Evolutionary conservation across 2,888 invertebrate species (phyloP).

Genomic region (Notocelia uddmanniana): DNA sequence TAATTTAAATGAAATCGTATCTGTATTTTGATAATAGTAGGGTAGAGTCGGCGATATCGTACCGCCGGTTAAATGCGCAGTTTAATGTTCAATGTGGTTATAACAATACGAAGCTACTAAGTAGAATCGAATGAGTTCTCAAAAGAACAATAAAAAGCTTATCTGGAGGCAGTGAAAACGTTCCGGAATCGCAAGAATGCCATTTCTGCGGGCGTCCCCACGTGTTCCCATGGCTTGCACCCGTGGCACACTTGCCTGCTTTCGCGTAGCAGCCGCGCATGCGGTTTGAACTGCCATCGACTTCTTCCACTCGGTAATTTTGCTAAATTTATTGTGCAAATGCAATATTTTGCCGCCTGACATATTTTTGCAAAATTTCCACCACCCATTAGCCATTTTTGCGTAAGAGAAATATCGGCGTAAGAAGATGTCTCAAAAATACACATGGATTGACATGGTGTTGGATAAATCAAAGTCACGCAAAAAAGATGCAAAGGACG

Average conservation of each 20-base stretch:
- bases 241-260: slow-evolving; percentile 46
- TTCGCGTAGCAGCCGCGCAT: slow-evolving; percentile 20
- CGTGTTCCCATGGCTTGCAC: slow-evolving; percentile 47
- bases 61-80: too few species aligned
- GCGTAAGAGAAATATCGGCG: too few species aligned
- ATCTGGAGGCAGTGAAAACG: slow-evolving; percentile 33
- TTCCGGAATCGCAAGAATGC: slow-evolving; percentile 42
- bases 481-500: too few species aligned
- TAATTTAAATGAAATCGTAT: not conserved
- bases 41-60: too few species aligned
- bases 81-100: not conserved
- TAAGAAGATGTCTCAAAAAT: too few species aligned
- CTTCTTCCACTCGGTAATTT: not conserved
- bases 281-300: slow-evolving; percentile 19
- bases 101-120: not conserved
- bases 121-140: not conserved
- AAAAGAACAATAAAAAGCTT: slow-evolving; percentile 20
- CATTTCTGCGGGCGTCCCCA: slow-evolving; percentile 23
- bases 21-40: slow-evolving; percentile 2
- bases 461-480: too few species aligned
- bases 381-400: too few species aligned
- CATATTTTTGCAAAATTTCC: too few species aligned
- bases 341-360: too few species aligned
- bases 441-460: too few species aligned
- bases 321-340: too few species aligned